Conservation (phyloP, 2,113 vertebrate genomes). For the Bothrops jararaca region DNA sequence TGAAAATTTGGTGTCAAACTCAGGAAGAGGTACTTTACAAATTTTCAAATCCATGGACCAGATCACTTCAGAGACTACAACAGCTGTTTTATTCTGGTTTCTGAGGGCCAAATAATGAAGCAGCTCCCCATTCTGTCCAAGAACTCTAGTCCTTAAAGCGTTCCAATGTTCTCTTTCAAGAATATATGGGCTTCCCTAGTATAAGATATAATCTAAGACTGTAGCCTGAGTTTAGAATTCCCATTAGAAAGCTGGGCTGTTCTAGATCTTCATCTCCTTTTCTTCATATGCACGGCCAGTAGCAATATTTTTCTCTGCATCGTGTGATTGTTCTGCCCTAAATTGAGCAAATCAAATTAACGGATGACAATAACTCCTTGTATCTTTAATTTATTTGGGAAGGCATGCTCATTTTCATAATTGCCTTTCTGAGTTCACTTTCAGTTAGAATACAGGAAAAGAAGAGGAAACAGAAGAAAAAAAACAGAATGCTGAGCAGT, state of each 20-base stretch:
- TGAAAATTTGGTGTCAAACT: neutral
- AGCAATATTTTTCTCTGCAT: conserved; percentile 12
- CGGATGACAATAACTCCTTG: conserved; percentile 28
- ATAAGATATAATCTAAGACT: neutral
- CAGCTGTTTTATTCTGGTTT: neutral
- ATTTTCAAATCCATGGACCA: neutral
- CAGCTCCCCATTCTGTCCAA: neutral
- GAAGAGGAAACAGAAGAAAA: neutral
- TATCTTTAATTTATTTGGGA: conserved; percentile 41
- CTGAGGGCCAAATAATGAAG: neutral
- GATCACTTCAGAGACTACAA: neutral
- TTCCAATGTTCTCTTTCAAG: neutral
- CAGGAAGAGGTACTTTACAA: neutral
- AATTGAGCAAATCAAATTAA: conserved; percentile 27
- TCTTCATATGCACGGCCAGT: neutral
- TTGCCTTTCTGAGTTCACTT: conserved; percentile 6
- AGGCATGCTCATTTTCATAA: conserved; percentile 18
- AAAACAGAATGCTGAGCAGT: neutral
- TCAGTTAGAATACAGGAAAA: neutral
- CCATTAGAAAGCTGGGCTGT: conserved; percentile 19
- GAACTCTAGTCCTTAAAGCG: neutral
- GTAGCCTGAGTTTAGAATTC: conserved; percentile 11
- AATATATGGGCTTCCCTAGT: neutral
- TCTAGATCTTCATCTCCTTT: conserved; percentile 11
- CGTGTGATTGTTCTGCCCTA: conserved; percentile 14